Percentiles rank a stretch among this genome's conserved stretches.
phyloP scores from a whole-genome alignment of 2,797 vertebrate genomes.

The Pagetopsis macropterus region DNA sequence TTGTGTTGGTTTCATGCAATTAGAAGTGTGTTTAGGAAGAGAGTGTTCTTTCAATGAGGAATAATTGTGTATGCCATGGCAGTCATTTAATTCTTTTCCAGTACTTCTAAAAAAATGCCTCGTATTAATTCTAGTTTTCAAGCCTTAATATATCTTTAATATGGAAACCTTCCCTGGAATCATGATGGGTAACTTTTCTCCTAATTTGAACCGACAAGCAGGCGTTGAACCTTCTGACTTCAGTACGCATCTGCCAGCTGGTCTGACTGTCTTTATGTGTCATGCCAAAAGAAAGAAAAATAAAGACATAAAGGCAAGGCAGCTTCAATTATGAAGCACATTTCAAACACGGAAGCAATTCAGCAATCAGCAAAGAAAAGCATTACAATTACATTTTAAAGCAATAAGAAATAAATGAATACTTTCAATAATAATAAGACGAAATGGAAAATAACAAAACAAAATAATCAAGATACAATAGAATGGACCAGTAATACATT shows the following conservation, averaged over 20 bases:
- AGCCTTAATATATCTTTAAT: conserved; percentile 5
- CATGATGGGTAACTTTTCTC: background rate
- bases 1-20: background rate
- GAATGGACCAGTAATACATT: background rate
- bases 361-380: background rate
- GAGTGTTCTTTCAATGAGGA: background rate
- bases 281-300: background rate
- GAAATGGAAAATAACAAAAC: background rate
- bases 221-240: conserved; percentile 3
- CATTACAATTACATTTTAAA: background rate
- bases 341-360: conserved; percentile 8
- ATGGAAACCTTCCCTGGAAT: background rate
- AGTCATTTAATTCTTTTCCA: background rate
- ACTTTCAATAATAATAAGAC: too few relatives aligned
- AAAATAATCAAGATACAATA: background rate
- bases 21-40: background rate
- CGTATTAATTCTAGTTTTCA: conserved; percentile 10
- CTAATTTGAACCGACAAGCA: conserved; percentile 3
- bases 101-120: conserved; percentile 8
- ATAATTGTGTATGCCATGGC: background rate
- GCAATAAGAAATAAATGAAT: background rate
- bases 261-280: background rate
- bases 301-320: background rate
- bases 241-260: background rate
- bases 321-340: background rate